These are phyloP conservation scores for Acleris literana DNA, from an alignment of 2,888 invertebrate genomes.

Conservation along the genomic window DNA sequence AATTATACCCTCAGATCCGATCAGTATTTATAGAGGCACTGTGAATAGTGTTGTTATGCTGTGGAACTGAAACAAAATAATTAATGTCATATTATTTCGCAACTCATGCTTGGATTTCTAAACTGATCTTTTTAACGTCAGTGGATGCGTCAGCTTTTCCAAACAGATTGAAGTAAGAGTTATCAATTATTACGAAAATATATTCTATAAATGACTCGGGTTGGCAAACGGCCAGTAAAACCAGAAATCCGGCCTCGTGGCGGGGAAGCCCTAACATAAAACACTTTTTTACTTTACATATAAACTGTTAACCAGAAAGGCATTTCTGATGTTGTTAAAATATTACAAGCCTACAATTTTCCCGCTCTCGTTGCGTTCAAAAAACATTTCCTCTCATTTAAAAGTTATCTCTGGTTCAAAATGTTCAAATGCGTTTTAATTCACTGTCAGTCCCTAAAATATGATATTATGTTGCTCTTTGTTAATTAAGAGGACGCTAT, in stretches of 20 bases:
- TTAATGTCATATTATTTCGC: no score
- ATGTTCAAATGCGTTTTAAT: not conserved
- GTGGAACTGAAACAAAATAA: no score
- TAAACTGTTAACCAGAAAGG: not conserved
- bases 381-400: no score
- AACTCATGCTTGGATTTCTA: no score
- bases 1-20: no score
- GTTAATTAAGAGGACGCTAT: not conserved
- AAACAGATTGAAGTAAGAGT: slow-evolving; percentile 20
- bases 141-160: not conserved
- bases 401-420: not conserved
- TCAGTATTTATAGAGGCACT: no score
- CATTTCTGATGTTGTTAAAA: no score
- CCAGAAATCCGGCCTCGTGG: slow-evolving; percentile 44
- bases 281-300: slow-evolving; percentile 12
- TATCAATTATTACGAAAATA: slow-evolving; percentile 11
- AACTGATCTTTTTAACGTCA: no score
- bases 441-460: not conserved
- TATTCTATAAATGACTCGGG: slow-evolving; percentile 44
- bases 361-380: no score
- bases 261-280: slow-evolving; percentile 50
- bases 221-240: slow-evolving; percentile 53
- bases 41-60: no score
- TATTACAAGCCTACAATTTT: no score
- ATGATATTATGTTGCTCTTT: not conserved